phyloP scores from a whole-genome alignment of 1,140 invertebrate genomes.

The Drosophila persimilis region DNA sequence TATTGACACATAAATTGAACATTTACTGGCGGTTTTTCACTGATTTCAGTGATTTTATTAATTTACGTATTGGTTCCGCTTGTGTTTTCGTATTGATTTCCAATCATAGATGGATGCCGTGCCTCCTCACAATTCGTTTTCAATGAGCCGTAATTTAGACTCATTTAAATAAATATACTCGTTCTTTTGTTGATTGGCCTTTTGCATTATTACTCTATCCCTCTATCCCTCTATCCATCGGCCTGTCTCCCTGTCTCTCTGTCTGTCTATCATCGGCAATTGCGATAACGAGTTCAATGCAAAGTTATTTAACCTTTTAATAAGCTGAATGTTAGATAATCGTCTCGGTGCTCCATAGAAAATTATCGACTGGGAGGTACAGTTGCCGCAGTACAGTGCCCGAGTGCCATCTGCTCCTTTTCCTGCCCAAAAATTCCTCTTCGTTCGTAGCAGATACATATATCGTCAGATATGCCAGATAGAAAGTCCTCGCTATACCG shows the following conservation, averaged over 20 bases:
- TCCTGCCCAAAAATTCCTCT: no score
- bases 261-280: conserved; percentile 41
- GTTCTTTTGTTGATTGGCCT: conserved; percentile 70
- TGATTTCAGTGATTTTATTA: conserved; percentile 71
- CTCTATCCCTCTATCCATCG: conserved; percentile 16
- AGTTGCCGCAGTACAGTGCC: conserved; percentile 23
- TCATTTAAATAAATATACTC: conserved; percentile 80
- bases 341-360: conserved; percentile 25
- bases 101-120: conserved; percentile 51
- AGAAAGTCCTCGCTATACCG: conserved; percentile 20
- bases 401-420: background rate
- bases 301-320: conserved; percentile 81
- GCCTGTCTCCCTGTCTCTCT: no score
- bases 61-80: conserved; percentile 66
- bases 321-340: conserved; percentile 58
- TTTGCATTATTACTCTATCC: conserved; percentile 52
- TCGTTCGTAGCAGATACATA: background rate
- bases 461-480: background rate
- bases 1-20: conserved; percentile 81
- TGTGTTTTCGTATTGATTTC: conserved; percentile 62
- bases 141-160: conserved; percentile 81
- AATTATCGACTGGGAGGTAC: conserved; percentile 18
- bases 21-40: conserved; percentile 72
- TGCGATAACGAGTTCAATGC: conserved; percentile 78
- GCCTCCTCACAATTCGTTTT: conserved; percentile 68